Base-by-base conservation (phyloP, 2,113 vertebrate species). In the Salvelinus fontinalis region DNA sequence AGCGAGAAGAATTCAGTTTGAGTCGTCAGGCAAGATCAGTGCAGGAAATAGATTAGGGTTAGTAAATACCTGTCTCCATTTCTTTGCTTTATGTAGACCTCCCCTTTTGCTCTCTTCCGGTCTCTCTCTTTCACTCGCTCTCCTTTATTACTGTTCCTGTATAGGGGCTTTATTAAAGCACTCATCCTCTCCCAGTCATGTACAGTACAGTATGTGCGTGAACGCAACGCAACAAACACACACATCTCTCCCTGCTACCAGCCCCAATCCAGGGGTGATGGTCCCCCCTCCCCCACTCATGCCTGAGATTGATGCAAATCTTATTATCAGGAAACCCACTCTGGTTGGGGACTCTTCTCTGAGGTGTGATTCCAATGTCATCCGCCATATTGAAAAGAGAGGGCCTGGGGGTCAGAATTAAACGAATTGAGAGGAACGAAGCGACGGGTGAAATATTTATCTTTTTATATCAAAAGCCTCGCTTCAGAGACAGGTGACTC, bases 401-500 rank as follows among this genome's bases (percentile, higher is more conserved):
- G 31, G n/a, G 29, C 12, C 22, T 31, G 16, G 31, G 57, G 34
- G 20, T 64, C 31, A 65, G 59, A 65, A 44, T 3, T 44, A 65
- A 24, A 48, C 60, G 0, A 3, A 48, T 64, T 64, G 6, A 22
- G 4, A 20, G 71, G 39, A 67, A 12, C 13, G 5, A 70, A 59
- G 67, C 31, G 5, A 71, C 11, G 26, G 20, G 24, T 24, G 44
- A 62, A 39, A 39, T 39, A 39, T 39, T 2, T 34, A 31, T 31
- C 1, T 49, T 14, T 51, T 51, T 3, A 51, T 3, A 13, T 14
- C 49, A 13, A 16, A 54, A 16, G 12, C 14, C 14, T 54, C 1
- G 3, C 70, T 70, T 77, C n/a, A 65, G 64, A 77, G 70, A 65
- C 31, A 64, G 16, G 31, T 66, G 12, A 70, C 48, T 29, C 14